A percentile compares a stretch with the other conserved stretches of the same genome.
phyloP scores from a whole-genome alignment of 2,797 vertebrate species.

The Bradypus variegatus region DNA sequence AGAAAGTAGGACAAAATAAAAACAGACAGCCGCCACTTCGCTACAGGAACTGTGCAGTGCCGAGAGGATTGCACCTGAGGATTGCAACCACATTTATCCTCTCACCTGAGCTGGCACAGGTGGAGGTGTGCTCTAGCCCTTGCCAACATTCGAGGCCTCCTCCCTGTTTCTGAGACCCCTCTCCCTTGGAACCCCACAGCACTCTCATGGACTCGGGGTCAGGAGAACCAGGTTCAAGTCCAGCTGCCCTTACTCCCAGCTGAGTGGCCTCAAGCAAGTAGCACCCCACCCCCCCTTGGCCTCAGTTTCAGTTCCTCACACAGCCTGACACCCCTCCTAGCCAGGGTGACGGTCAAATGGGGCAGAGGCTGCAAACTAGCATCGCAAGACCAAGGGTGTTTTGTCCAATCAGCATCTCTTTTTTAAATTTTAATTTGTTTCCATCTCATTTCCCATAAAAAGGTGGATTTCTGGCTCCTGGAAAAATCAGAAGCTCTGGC shows the following conservation, averaged over 20 bases:
- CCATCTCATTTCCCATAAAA: neutral
- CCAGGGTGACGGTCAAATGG: fast-evolving
- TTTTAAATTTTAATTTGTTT: neutral
- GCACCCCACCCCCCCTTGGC: neutral
- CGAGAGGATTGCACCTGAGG: neutral
- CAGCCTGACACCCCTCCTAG: neutral
- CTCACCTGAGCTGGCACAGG: neutral
- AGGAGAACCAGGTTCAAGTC: neutral
- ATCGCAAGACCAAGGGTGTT: fast-evolving
- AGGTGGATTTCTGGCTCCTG: neutral
- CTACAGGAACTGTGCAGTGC: fast-evolving
- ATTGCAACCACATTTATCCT: neutral
- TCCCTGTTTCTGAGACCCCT: neutral
- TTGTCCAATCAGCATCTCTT: neutral
- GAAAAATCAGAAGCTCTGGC: neutral
- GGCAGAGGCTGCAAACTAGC: neutral
- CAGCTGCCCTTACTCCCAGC: neutral
- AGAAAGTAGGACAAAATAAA: neutral
- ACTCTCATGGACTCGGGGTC: too few relatives aligned
- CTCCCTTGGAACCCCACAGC: neutral
- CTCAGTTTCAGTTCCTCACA: neutral
- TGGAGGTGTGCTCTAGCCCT: neutral
- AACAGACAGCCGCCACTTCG: neutral
- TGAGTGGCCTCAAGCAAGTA: neutral
- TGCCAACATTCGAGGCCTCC: fast-evolving